Evolutionary conservation across 2,888 invertebrate species (phyloP), one percentile per base, ranked within the genome.

Genomic region (Melangyna quadrimaculata): DNA sequence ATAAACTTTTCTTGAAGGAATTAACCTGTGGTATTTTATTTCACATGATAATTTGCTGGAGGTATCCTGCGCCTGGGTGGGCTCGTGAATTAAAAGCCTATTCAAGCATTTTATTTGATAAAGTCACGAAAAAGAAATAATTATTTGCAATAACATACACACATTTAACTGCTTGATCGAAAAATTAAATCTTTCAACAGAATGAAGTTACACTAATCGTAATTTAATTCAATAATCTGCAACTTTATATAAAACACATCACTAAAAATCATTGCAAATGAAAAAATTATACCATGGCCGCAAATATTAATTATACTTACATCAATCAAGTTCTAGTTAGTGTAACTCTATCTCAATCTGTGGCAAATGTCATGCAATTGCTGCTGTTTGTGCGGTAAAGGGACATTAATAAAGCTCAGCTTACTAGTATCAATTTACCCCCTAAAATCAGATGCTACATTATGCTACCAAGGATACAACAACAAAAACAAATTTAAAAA

Each of bases 351-450:
- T 51, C 63, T n/a, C 10, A 22, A 29, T 43, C 45, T 8, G 17
- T 10, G 51, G 45, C 57, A 65, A 79, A 73, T 74, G 63, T 14
- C 73, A 70, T 32, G 69, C 45, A 63, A 73, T 63, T 48, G 73
- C 73, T 83, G 70, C 69, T 81, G 77, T 70, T 71, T 55, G 19
- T 19, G n/a, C 10, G 17, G 48, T 51, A 12, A 40, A 48, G 53
- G 37, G 69, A 70, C 57, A 55, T 51, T 35, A 14, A 48, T 65
- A 48, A 79, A 83, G 70, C 63, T 70, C 40, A 19, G 57, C 45
- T 79, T 74, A 57, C 74, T 70, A 24, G 48, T 73, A 82, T 78
- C 78, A 53, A 37, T 32, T 82, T 82, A 65, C 82, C n/a, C n/a
- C n/a, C 22, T 35, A 19, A 72, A 82, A 82, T 73, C 67, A 45